Percentiles rank a stretch among this genome's conserved stretches.
Conservation (phyloP, 2,888 invertebrate species). For the Marronus borbonicus region DNA sequence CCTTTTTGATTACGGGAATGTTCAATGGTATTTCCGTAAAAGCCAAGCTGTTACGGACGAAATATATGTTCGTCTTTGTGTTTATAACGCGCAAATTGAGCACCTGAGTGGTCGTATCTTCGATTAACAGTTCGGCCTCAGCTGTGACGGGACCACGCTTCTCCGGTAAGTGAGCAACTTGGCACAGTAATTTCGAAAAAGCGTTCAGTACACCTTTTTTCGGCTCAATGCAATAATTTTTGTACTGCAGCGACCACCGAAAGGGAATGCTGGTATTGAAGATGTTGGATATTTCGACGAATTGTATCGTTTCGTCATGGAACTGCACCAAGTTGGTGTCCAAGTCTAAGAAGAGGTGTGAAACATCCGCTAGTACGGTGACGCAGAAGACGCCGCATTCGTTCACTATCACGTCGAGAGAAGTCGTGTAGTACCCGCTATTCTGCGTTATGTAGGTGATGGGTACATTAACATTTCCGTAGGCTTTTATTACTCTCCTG, state of each 20-base stretch:
- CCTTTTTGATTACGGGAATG: neutral
- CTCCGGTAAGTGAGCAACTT: neutral
- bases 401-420: conserved; percentile 18
- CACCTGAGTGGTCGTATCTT: neutral
- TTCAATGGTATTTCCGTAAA: neutral
- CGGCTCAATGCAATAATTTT: conserved; percentile 13
- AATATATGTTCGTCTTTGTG: neutral
- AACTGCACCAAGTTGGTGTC: neutral
- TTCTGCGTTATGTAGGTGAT: neutral
- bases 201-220: neutral
- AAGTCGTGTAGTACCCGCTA: conserved; percentile 22
- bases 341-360: neutral
- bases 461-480: neutral
- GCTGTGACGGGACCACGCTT: neutral
- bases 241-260: neutral
- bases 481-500: conserved; percentile 7
- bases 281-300: conserved; percentile 10
- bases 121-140: neutral
- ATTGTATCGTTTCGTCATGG: neutral
- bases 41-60: neutral
- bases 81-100: neutral
- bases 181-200: neutral
- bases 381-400: conserved; percentile 26
- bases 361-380: conserved; percentile 13
- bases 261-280: conserved; percentile 6